Evolutionary conservation across 2,888 invertebrate genomes (phyloP), one percentile per base, ranked within the genome.

Genomic region (Psylliodes chrysocephalus): DNA sequence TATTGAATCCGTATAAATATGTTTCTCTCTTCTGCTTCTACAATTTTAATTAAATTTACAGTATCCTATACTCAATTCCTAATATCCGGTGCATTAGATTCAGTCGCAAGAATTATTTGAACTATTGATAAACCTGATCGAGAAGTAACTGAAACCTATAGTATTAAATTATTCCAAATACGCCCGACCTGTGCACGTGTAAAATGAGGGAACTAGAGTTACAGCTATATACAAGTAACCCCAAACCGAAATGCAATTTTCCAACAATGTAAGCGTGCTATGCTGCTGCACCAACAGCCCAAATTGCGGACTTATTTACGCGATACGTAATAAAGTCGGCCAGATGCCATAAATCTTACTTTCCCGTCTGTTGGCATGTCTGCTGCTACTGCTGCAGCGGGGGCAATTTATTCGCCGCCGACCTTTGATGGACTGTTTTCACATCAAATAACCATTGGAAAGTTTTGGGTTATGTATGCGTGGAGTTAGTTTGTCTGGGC

Each of bases 221-320:
- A 38, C 38, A 17, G 42, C 12, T 18, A 8, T 17, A 18, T 17
- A 10, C 14, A 7, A 17, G 5, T 7, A 12, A 30, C 1, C 35
- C 35, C n/a, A 42, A 17, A 15, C 42, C 18, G 42, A 44, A 56
- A 33, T 56, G 52, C 44, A 52, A 63, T 63, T 63, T 63, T 57
- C 56, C 51, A 56, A 42, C 42, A 42, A 42, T 42, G 17, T 42
- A 42, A 42, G 42, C 42, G 42, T 17, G 42, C 14, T 4, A 17
- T 42, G 42, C 42, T 14, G 15, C 14, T 14, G 14, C 15, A n/a
- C n/a, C 42, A 22, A 22, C 6, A 22, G 6, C 22, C 38, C 52
- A 52, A 52, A 63, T 57, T 56, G 63, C 38, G 12, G 56, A 57
- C 52, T 57, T 57, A 57, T 63, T 63, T 63, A 57, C 57, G 63